Percentiles rank a stretch among this genome's conserved stretches.
phyloP scores from a whole-genome alignment of 2,888 invertebrate species.

The Ramazzottius varieornatus region DNA sequence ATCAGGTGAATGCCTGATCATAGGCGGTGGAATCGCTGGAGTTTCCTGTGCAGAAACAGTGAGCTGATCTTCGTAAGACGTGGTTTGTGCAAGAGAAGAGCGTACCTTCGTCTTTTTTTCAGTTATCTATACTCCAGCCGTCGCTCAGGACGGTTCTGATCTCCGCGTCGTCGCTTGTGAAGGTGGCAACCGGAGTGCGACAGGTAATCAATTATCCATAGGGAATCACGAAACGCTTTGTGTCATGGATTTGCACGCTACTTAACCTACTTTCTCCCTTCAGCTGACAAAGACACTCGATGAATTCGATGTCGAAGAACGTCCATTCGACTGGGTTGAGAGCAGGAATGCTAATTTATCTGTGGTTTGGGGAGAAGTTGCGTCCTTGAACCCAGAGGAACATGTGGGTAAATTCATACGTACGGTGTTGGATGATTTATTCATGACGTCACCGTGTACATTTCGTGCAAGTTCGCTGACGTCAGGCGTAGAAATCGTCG shows the following conservation, averaged over 20 bases:
- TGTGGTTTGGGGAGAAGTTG: neutral
- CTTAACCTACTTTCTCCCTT: constrained; percentile 5
- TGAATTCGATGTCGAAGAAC: constrained; percentile 60
- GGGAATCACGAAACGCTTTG: too few relatives aligned
- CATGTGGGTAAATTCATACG: neutral
- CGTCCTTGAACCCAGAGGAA: neutral
- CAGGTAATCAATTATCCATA: constrained; percentile 23
- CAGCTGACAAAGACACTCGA: constrained; percentile 51
- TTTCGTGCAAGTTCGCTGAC: neutral
- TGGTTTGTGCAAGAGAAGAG: too few relatives aligned
- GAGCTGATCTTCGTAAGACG: too few relatives aligned
- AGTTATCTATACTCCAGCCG: neutral
- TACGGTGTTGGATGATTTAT: too few relatives aligned
- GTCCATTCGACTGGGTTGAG: constrained; percentile 25
- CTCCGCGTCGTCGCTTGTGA: constrained; percentile 58
- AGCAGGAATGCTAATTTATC: neutral
- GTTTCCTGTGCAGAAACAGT: neutral
- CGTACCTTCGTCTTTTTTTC: neutral
- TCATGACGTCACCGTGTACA: too few relatives aligned
- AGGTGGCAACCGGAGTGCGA: constrained; percentile 58
- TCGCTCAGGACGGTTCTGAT: constrained; percentile 27
- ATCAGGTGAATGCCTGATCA: neutral
- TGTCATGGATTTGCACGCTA: neutral
- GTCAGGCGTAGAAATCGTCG: neutral
- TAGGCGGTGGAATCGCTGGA: neutral